phyloP scores from a whole-genome alignment of 2,797 vertebrate species.

The Pteronotus mesoamericanus region DNA sequence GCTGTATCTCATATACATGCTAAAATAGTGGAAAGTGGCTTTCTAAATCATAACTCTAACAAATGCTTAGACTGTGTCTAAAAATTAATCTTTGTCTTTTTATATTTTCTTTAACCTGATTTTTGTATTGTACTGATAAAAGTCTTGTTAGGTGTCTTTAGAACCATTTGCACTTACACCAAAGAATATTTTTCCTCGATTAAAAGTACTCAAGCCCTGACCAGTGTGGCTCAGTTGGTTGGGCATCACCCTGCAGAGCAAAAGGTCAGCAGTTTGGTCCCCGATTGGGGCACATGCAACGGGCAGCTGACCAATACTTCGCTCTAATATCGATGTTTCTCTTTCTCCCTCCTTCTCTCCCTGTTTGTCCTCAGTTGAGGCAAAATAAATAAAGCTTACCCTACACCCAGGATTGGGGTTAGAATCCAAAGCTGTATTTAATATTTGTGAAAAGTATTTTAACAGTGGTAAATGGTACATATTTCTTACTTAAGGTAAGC shows the following conservation, averaged over 20 bases:
- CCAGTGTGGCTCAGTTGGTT: neutral
- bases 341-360: neutral
- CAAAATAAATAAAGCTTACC: neutral
- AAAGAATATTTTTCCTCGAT: neutral
- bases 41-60: neutral
- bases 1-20: conserved; percentile 62
- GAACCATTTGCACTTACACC: neutral
- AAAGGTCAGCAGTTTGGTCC: neutral
- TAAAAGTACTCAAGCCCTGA: neutral
- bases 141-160: neutral
- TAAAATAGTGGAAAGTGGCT: neutral
- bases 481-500: neutral
- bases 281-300: neutral
- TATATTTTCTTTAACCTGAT: neutral
- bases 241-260: neutral
- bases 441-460: neutral
- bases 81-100: neutral
- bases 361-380: neutral
- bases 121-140: neutral
- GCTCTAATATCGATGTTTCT: neutral
- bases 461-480: neutral
- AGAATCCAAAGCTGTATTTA: neutral
- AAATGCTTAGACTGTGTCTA: neutral
- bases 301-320: neutral
- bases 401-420: neutral